Evolutionary conservation across 2,888 invertebrate genomes (phyloP), one percentile per base, ranked within the genome.

Genomic region (Micoletzkya japonica): DNA sequence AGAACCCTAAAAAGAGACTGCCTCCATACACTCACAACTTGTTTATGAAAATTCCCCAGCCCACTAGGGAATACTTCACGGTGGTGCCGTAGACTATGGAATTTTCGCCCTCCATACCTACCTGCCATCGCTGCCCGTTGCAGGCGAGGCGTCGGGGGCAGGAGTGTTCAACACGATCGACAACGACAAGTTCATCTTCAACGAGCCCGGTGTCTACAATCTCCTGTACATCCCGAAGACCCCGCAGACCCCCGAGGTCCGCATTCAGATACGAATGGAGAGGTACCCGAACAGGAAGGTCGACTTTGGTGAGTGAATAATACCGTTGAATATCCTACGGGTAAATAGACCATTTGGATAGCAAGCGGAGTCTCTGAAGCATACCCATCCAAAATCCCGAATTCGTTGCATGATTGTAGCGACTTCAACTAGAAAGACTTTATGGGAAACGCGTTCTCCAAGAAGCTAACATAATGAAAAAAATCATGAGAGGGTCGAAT

Each of bases 141-240:
- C 80, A 89, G 94, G 92, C 0, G 91, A 91, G 20, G 91, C 93
- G 49, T 94, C 93, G 82, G 95, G 95, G 20, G 95, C 95, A 86
- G 95, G 95, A 0, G 95, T 95, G 85, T 89, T 95, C 73, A 90
- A 93, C 26, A 95, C 95, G 0, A 95, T 94, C 85, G 95, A 95
- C 83, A 91, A 92, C 74, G 88, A 91, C 30, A 90, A 91, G 71
- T 95, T 94, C 85, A 94, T 94, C 0, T 95, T 95, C 87, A 94
- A 94, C 82, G 95, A 94, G 30, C 91, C 92, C 87, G 93, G 93
- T 72, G 94, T 95, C 87, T 95, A 92, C 84, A 92, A 92, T 0
- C 86, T 95, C 74, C 90, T 91, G 26, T 52, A 66, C 52, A 73
- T 72, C 32, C 72, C 72, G 17, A 49, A 60, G 32, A 70, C 61